A percentile compares a stretch with the other conserved stretches of the same genome.
Evolutionary conservation across 2,888 invertebrate genomes (phyloP).

Genomic region (Panopea generosa): DNA sequence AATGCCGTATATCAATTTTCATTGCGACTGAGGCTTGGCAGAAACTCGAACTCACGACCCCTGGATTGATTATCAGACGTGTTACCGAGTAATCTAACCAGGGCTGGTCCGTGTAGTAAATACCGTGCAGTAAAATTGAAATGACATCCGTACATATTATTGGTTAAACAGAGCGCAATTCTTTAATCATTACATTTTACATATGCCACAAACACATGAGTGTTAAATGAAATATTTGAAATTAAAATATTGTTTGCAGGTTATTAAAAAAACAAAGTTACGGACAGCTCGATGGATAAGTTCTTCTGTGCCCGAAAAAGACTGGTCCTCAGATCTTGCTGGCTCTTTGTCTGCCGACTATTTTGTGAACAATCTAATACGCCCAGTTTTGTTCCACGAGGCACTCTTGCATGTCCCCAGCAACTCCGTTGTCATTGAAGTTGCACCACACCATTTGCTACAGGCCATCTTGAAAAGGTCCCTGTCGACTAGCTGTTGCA

Average conservation of each 20-base stretch:
- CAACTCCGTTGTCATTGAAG: slow-evolving; percentile 94
- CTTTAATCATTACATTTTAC: too few species aligned
- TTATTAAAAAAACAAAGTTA: slow-evolving; percentile 90
- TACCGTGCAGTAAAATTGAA: slow-evolving; percentile 95
- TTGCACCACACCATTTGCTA: slow-evolving; percentile 97
- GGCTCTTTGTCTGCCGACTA: slow-evolving; percentile 95
- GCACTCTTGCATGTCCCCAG: slow-evolving; percentile 93
- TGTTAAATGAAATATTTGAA: too few species aligned
- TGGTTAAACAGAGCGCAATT: too few species aligned
- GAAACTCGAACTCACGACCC: too few species aligned
- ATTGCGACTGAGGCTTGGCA: too few species aligned
- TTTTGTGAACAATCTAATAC: slow-evolving; percentile 97
- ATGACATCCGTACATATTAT: slow-evolving; percentile 88
- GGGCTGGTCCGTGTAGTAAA: slow-evolving; percentile 94
- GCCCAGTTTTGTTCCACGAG: slow-evolving; percentile 96
- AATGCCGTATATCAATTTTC: too few species aligned
- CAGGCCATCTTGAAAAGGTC: slow-evolving; percentile 97
- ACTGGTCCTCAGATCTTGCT: slow-evolving; percentile 93
- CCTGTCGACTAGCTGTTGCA: slow-evolving; percentile 90
- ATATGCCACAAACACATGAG: too few species aligned
- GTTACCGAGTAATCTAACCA: too few species aligned
- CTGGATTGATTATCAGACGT: too few species aligned
- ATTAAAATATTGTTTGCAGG: too few species aligned
- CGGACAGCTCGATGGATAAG: slow-evolving; percentile 95
- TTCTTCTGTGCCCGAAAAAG: slow-evolving; percentile 94